Base-by-base conservation (phyloP, 2,113 vertebrate species). In the Sylvietta virens region DNA sequence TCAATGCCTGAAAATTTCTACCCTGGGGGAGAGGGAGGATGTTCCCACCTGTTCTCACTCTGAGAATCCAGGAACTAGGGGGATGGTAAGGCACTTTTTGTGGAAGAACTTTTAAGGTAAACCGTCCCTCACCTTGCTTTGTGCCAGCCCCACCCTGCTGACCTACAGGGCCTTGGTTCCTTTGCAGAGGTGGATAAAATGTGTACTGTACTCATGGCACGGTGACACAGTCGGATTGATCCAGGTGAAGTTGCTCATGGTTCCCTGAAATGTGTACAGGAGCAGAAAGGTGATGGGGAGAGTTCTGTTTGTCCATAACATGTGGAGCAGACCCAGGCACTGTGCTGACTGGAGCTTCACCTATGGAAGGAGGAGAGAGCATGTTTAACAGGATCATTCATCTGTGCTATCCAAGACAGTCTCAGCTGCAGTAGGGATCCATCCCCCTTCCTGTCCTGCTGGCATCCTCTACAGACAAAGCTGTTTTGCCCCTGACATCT, bases 341-440 rank as follows among this genome's bases (percentile, higher is more conserved):
- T 22, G 13, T 23, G 13, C 35, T 83, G 81, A 15, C 33, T 6
- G 20, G 8, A 50, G 13, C 44, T 12, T 62, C 35, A 35, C 33
- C 33, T 69, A 1, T n/a, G 44, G 53, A 27, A 81, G 23, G 5
- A 39, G 9, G 22, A 70, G 42, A 44, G 24, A 53, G 5, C 8
- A 4, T 0, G 10, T 19, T 19, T 54, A 65, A 10, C 15, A 42
- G 50, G 6, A 6, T 51, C 2, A 1, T 60, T 65, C 24, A 31
- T 37, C 22, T 42, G 26, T 18, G 58, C 39, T 40, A 0, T 20
- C 0, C 19, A 13, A 23, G n/a, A 27, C 24, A 53, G 45, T 57
- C 40, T 51, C 2, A 0, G 15, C n/a, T 73, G 27, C 47, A 65
- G 31, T 5, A 71, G 23, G 28, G 26, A 53, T 40, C 69, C 4